Conservation (phyloP, 2,113 vertebrate species). For the Gyps fulvus region DNA sequence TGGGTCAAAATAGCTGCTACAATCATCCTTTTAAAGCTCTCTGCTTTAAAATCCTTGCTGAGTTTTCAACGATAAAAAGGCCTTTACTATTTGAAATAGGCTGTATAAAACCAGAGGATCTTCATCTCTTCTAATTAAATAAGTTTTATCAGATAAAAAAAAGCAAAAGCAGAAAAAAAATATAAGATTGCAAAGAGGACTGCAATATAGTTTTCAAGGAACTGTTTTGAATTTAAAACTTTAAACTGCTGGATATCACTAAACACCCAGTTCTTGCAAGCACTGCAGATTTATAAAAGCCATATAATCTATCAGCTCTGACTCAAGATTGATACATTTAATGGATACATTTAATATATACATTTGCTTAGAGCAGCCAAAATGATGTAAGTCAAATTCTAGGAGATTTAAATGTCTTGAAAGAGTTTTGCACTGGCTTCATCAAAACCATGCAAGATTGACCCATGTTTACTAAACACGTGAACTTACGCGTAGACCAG, state of each 20-base stretch:
- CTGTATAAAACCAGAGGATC: not conserved
- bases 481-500: not conserved
- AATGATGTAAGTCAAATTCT: not conserved
- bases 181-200: not conserved
- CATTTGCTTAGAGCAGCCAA: not conserved
- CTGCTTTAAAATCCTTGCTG: not conserved
- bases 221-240: not conserved
- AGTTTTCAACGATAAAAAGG: not conserved
- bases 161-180: not conserved
- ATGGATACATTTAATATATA: not conserved
- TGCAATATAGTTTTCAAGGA: not conserved
- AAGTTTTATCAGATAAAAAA: not conserved
- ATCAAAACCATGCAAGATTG: not conserved
- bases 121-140: not conserved
- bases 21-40: not conserved
- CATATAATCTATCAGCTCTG: not conserved
- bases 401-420: not conserved
- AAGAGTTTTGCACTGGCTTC: not conserved
- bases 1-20: not conserved
- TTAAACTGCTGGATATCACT: not conserved
- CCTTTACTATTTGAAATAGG: not conserved
- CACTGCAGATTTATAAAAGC: not conserved
- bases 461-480: not conserved
- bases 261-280: not conserved
- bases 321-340: not conserved